Evolutionary conservation across 37 sponge, comb jelly and placozoan genomes (phyloP).

Genomic region (Aplysina aerophoba): DNA sequence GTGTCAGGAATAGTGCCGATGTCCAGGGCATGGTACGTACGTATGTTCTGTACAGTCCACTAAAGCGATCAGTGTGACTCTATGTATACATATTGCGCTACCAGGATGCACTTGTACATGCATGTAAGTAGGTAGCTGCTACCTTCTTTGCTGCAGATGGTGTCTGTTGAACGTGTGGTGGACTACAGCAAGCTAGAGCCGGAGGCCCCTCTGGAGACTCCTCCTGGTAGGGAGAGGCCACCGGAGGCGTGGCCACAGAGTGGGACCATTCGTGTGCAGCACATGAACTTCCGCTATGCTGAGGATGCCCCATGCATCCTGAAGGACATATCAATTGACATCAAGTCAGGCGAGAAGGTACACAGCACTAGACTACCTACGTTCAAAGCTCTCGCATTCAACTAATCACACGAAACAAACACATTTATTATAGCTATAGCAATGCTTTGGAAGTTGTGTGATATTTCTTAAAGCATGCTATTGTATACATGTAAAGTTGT

Average conservation of each 20-base stretch:
- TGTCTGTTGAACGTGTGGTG: slow-evolving; percentile 74
- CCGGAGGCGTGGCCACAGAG: background rate
- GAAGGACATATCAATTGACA: slow-evolving; percentile 7
- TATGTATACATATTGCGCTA: no score
- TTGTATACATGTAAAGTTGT: no score
- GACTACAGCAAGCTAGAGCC: slow-evolving; percentile 49
- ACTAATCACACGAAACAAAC: no score
- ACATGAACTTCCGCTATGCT: slow-evolving; percentile 19
- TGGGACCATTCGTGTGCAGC: background rate
- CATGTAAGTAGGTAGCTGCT: background rate
- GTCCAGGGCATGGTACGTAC: slow-evolving; percentile 70
- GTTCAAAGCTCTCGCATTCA: no score
- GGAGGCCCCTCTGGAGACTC: slow-evolving; percentile 60
- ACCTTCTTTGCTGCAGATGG: slow-evolving; percentile 51
- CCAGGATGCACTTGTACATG: no score
- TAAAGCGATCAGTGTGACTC: no score
- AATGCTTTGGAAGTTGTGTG: no score
- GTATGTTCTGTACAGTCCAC: no score
- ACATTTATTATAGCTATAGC: no score
- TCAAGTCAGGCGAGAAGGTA: slow-evolving; percentile 20
- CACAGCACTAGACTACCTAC: no score
- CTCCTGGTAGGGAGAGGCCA: slow-evolving; percentile 9
- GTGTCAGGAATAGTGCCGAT: slow-evolving; percentile 76
- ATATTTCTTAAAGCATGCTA: no score
- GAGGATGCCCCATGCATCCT: slow-evolving; percentile 10